These are phyloP conservation scores for Forbesichthys papilliferus DNA, from an alignment of 2,113 vertebrate genomes.

Conservation along the genomic window DNA sequence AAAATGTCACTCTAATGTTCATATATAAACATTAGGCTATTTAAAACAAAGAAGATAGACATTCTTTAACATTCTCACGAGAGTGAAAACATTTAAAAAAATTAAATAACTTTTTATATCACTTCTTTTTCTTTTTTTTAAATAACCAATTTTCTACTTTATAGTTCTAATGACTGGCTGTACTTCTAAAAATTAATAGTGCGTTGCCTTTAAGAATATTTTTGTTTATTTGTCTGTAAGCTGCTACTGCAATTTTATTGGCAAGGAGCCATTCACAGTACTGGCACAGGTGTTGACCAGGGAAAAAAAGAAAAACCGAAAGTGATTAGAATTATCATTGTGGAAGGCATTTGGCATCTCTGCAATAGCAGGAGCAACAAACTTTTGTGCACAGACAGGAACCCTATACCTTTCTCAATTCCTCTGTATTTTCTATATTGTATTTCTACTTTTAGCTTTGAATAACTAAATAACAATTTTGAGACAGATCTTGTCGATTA, in stretches of 20 bases:
- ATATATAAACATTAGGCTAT: background rate
- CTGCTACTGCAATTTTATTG: conserved; percentile 57
- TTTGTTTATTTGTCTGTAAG: conserved; percentile 55
- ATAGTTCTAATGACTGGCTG: conserved; percentile 9
- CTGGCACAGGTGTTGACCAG: conserved; percentile 65
- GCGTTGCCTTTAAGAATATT: conserved; percentile 30
- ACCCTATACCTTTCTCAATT: background rate
- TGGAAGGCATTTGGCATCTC: conserved; percentile 43
- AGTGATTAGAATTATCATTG: conserved; percentile 63
- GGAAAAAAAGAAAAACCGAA: conserved; percentile 41
- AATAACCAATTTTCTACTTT: conserved; percentile 1
- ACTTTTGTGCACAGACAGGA: conserved; percentile 37
- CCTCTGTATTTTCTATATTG: background rate
- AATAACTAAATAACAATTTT: conserved; percentile 26
- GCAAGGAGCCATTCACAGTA: conserved; percentile 57
- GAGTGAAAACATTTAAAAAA: background rate
- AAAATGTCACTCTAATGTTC: too few species aligned
- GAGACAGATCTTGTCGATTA: conserved; percentile 77
- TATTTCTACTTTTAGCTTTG: conserved; percentile 1
- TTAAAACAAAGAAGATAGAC: background rate
- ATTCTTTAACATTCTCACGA: background rate
- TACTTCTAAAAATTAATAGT: conserved; percentile 28
- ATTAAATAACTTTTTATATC: background rate
- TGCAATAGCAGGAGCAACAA: conserved; percentile 23
- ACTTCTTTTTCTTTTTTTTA: too few species aligned